Conservation (phyloP, 2,888 invertebrate genomes). For the Seira ritae region DNA sequence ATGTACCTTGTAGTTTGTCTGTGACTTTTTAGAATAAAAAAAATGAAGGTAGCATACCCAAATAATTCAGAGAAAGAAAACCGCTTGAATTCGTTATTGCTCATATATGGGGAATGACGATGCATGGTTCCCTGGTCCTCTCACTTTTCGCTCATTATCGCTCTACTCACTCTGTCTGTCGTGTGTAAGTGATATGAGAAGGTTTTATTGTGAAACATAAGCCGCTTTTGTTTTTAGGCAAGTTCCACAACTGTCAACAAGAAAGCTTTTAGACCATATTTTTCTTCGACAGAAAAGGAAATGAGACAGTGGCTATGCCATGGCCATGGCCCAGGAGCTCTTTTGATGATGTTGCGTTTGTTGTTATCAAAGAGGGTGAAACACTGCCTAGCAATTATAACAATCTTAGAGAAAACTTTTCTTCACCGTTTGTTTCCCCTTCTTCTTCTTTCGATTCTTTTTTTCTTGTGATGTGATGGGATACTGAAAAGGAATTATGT, state of each 20-base stretch:
- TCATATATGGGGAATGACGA: neutral
- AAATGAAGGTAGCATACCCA: too few relatives aligned
- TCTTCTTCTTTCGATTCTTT: neutral
- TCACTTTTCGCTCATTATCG: slow-evolving; percentile 8
- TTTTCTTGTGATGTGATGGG: too few relatives aligned
- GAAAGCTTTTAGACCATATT: slow-evolving; percentile 18
- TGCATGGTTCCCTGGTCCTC: neutral
- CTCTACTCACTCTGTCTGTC: too few relatives aligned
- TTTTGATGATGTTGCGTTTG: neutral
- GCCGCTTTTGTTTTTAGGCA: slow-evolving; percentile 27
- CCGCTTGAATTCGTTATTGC: neutral
- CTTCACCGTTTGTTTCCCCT: neutral
- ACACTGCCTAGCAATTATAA: slow-evolving; percentile 51
- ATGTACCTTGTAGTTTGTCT: too few relatives aligned
- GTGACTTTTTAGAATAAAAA: too few relatives aligned
- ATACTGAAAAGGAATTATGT: slow-evolving; percentile 16
- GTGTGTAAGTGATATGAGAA: slow-evolving; percentile 48
- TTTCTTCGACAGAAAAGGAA: slow-evolving; percentile 57
- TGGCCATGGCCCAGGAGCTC: slow-evolving; percentile 22
- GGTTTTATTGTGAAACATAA: slow-evolving; percentile 16
- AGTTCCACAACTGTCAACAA: slow-evolving; percentile 12
- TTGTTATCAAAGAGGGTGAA: slow-evolving; percentile 44
- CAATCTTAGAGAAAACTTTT: slow-evolving; percentile 8
- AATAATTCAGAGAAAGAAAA: too few relatives aligned
- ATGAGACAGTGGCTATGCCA: slow-evolving; percentile 51